Percentiles rank a stretch among this genome's conserved stretches.
Conservation (phyloP, 2,888 invertebrate genomes). For the Carcina quercana region DNA sequence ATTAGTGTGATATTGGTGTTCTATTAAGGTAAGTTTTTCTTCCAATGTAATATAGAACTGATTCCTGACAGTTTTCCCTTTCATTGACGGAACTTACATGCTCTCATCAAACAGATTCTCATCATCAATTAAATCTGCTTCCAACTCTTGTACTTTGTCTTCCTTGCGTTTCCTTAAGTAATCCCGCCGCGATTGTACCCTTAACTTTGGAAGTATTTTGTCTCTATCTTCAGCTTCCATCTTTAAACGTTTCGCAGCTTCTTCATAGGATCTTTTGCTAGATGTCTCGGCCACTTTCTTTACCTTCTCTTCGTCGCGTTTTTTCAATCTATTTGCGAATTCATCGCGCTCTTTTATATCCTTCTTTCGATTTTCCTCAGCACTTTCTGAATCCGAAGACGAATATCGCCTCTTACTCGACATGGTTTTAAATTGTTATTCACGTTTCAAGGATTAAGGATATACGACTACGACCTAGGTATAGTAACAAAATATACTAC, state of each 20-base stretch:
- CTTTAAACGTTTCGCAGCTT: constrained; percentile 93
- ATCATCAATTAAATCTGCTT: constrained; percentile 96
- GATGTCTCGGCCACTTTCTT: constrained; percentile 83
- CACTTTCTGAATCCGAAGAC: constrained; percentile 79
- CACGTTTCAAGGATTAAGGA: no score
- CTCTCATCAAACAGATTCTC: constrained; percentile 94
- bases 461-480: no score
- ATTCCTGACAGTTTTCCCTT: no score
- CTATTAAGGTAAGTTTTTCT: no score
- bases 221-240: constrained; percentile 90
- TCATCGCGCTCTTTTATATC: constrained; percentile 96
- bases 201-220: constrained; percentile 89
- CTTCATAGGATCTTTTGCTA: constrained; percentile 83
- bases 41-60: no score
- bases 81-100: no score
- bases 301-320: constrained; percentile 91
- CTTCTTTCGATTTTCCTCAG: constrained; percentile 84
- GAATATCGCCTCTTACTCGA: constrained; percentile 62
- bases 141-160: constrained; percentile 96
- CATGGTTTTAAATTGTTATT: no score
- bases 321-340: constrained; percentile 90
- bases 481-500: no score
- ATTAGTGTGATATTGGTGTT: no score
- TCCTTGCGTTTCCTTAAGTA: constrained; percentile 97
- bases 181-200: constrained; percentile 92